Evolutionary conservation across 2,888 invertebrate genomes (phyloP).

Genomic region (Empis livida): DNA sequence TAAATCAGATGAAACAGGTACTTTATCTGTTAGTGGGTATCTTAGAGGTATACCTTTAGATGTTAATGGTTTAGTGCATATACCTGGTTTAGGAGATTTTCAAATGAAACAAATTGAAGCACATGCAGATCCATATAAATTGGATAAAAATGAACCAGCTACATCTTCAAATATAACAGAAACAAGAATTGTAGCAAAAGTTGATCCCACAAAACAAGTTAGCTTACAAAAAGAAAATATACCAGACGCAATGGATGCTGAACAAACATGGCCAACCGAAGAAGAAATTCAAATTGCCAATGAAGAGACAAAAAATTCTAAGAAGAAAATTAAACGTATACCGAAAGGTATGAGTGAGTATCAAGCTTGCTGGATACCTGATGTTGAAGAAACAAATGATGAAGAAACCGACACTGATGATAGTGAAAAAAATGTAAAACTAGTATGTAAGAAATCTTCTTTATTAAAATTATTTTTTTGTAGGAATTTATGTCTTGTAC

Average conservation of each 20-base stretch:
- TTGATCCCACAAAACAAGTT: conserved; percentile 57
- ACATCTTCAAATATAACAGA: conserved; percentile 18
- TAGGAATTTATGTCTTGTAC: conserved; percentile 33
- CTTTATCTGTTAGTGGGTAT: conserved; percentile 74
- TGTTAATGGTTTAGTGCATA: conserved; percentile 79
- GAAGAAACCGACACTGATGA: conserved; percentile 34
- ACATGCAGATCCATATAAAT: conserved; percentile 53
- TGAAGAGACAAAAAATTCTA: conserved; percentile 41
- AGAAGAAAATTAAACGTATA: conserved; percentile 62
- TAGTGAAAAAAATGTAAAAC: conserved; percentile 16
- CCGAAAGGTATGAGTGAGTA: conserved; percentile 96
- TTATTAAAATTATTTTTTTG: neutral
- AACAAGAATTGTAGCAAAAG: conserved; percentile 37
- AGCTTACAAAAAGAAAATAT: conserved; percentile 65
- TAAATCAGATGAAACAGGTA: conserved; percentile 39
- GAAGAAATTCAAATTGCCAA: conserved; percentile 71
- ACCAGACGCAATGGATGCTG: conserved; percentile 84
- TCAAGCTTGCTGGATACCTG: conserved; percentile 88
- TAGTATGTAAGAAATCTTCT: too few species aligned
- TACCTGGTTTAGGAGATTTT: conserved; percentile 87
- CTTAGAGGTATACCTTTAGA: conserved; percentile 70
- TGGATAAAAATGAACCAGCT: conserved; percentile 35
- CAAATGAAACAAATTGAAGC: conserved; percentile 74
- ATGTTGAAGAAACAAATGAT: conserved; percentile 48
- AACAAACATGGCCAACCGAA: conserved; percentile 94